phyloP scores from a whole-genome alignment of 2,797 vertebrate species.

The Pangasius macronema region DNA sequence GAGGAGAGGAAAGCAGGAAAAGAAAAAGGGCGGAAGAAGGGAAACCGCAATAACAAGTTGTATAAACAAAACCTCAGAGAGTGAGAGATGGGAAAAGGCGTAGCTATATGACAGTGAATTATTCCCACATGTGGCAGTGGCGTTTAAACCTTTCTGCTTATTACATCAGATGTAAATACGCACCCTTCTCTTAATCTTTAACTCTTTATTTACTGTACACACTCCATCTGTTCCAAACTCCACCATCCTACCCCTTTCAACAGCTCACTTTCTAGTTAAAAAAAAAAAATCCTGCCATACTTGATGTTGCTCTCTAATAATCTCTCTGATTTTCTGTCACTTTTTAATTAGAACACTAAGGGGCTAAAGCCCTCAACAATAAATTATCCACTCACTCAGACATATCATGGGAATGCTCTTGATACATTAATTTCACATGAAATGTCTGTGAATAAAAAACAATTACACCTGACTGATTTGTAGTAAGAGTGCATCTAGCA shows the following conservation, averaged over 20 bases:
- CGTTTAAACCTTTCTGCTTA: constrained; percentile 48
- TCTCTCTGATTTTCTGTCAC: constrained; percentile 18
- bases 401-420: constrained; percentile 26
- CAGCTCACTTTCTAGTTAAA: background rate
- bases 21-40: constrained; percentile 43
- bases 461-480: constrained; percentile 64
- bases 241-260: background rate
- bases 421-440: constrained; percentile 30
- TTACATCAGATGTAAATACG: constrained; percentile 38
- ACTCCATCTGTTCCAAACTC: background rate
- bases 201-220: background rate
- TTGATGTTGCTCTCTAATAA: constrained; percentile 35
- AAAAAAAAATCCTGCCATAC: constrained; percentile 1
- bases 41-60: constrained; percentile 51
- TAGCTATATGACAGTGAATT: constrained; percentile 52
- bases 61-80: constrained; percentile 52
- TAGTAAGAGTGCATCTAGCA: constrained; percentile 37
- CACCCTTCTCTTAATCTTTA: background rate
- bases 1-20: constrained; percentile 38
- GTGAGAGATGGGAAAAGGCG: constrained; percentile 45
- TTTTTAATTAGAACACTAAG: constrained; percentile 43
- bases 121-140: constrained; percentile 51
- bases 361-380: constrained; percentile 24
- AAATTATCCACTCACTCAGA: constrained; percentile 29
- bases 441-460: constrained; percentile 38